A percentile compares a stretch with the other conserved stretches of the same genome.
These are phyloP conservation scores for Melanostoma scalare DNA, from an alignment of 2,888 invertebrate species.

Conservation along the genomic window DNA sequence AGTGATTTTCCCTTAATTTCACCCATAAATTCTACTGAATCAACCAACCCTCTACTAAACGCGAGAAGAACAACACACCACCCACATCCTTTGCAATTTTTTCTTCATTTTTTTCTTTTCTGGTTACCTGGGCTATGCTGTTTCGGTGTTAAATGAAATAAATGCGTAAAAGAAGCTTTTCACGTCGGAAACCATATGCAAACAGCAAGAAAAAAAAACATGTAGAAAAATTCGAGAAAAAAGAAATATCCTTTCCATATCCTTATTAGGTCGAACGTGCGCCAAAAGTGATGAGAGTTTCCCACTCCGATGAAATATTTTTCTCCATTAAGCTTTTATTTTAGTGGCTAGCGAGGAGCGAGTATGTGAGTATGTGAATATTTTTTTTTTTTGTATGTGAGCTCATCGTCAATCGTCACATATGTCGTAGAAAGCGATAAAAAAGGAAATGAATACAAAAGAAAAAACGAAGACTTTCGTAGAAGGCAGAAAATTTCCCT, in stretches of 20 bases:
- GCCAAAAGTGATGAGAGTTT: constrained; percentile 68
- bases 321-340: constrained; percentile 59
- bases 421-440: constrained; percentile 51
- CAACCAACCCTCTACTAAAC: constrained; percentile 29
- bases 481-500: constrained; percentile 27
- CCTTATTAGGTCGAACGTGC: constrained; percentile 66
- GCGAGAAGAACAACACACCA: not conserved
- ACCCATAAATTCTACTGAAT: constrained; percentile 69
- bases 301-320: constrained; percentile 63
- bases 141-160: constrained; percentile 56
- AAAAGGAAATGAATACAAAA: constrained; percentile 21
- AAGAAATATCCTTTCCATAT: constrained; percentile 58
- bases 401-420: constrained; percentile 51
- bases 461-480: constrained; percentile 8
- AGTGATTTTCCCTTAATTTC: constrained; percentile 72
- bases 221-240: not conserved
- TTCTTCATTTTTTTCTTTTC: not conserved
- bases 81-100: not conserved
- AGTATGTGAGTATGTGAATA: not conserved
- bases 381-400: constrained; percentile 1
- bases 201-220: constrained; percentile 9
- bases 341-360: not conserved
- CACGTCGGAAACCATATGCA: constrained; percentile 57
- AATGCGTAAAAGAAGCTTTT: constrained; percentile 57
- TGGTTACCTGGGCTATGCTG: constrained; percentile 4